phyloP scores from a whole-genome alignment of 2,797 vertebrate species.

The Lagorchestes hirsutus region DNA sequence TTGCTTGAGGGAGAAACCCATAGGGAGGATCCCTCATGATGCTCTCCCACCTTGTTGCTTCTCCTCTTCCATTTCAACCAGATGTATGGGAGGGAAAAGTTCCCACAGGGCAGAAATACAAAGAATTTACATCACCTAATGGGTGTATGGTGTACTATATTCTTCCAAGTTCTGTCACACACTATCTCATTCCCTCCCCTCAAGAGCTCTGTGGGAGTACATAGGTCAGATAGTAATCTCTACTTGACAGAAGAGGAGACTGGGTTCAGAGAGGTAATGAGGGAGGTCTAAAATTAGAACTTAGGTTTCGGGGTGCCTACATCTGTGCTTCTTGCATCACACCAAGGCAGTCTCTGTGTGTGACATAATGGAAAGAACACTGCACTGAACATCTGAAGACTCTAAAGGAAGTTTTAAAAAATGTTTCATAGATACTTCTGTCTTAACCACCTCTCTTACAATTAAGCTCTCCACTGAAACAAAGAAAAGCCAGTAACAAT shows the following conservation, averaged over 20 bases:
- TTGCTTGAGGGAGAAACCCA: background rate
- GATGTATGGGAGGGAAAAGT: background rate
- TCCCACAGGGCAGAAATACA: background rate
- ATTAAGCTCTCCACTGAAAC: background rate
- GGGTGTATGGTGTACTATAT: background rate
- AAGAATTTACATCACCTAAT: background rate
- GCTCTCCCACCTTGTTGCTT: background rate
- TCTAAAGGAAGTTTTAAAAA: background rate
- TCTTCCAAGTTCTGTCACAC: background rate
- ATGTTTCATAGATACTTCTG: background rate
- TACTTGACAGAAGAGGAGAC: background rate
- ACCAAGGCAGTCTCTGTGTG: background rate
- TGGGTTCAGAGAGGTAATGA: background rate
- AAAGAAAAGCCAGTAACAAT: background rate
- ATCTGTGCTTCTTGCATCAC: background rate
- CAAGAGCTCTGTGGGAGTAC: background rate
- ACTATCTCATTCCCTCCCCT: background rate
- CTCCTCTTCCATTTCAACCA: background rate
- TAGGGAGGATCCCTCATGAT: background rate
- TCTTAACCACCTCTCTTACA: background rate
- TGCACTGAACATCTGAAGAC: background rate
- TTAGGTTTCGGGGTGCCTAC: rapidly evolving
- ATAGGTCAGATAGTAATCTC: background rate
- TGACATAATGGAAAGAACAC: background rate
- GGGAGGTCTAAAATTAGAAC: background rate